Base-by-base conservation (phyloP, 2,797 vertebrate genomes). In the Melanitta fusca region DNA sequence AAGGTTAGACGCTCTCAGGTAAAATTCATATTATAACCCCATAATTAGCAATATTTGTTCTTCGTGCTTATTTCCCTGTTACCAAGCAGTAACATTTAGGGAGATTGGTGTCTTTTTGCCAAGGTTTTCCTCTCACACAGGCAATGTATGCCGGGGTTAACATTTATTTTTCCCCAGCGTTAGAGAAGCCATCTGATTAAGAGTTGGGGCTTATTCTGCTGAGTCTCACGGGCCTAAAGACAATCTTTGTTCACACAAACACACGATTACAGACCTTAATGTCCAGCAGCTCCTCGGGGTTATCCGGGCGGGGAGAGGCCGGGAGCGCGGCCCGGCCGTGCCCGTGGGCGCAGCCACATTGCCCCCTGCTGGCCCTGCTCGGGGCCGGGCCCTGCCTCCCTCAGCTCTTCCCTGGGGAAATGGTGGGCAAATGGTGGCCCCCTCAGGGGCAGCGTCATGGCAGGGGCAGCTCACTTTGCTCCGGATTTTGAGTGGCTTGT, bases 1-100 rank as follows among this genome's bases (percentile, higher is more conserved):
- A 96, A 96, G 94, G 85, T 89, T 93, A 85, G 79, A 47, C 66
- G 34, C 75, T 81, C 78, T 51, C 86, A 77, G 83, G 70, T 60
- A 94, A 93, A 80, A 96, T 91, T 66, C 49, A 72, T 34, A 57
- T 65, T 78, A 66, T 27, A 92, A 84, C 72, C 64, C 73, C 43
- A 51, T 82, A 91, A 94, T 65, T 51, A 90, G 58, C 45, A 74
- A 36, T 6, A 25, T 45, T 91, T 82, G 62, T 64, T 74, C 8
- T 51, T 68, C 45, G 56, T 45, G 47, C 43, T 51, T 57, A 80
- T 88, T 95, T 61, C 60, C 71, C 49, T 51, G 4, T 68, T 92
- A 32, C 64, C 43, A 24, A 18, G 1, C 58, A 45, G 64, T 47
- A 93, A 53, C 41, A 70, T 80, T 85, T 56, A 34, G 54, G 43